These are phyloP conservation scores for Perognathus longimembris DNA, from an alignment of 2,113 vertebrate species.

Conservation along the genomic window DNA sequence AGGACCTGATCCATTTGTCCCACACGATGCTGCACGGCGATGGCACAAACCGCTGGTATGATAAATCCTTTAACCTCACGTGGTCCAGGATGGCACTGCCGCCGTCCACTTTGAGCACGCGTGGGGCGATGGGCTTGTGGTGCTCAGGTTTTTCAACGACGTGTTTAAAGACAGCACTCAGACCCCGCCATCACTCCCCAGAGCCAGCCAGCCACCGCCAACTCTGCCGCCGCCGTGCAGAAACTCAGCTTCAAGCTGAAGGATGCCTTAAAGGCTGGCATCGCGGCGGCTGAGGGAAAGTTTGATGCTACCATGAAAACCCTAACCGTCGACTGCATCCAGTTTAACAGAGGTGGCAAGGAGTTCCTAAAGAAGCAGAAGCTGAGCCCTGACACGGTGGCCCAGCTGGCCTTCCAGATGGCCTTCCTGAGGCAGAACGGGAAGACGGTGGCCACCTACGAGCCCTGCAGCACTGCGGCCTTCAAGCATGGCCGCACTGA, in stretches of 20 bases:
- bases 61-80: conserved; percentile 96
- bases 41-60: conserved; percentile 97
- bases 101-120: conserved; percentile 97
- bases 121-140: conserved; percentile 97
- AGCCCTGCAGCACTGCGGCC: conserved; percentile 97
- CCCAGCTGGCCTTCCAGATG: conserved; percentile 97
- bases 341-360: conserved; percentile 94
- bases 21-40: conserved; percentile 96
- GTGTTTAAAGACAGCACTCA: conserved; percentile 94
- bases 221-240: conserved; percentile 88
- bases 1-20: conserved; percentile 91
- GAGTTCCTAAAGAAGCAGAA: conserved; percentile 94
- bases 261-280: conserved; percentile 88
- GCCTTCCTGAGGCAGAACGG: conserved; percentile 94
- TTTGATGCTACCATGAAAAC: conserved; percentile 89
- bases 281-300: conserved; percentile 90
- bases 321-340: conserved; percentile 89
- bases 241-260: conserved; percentile 92
- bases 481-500: conserved; percentile 98
- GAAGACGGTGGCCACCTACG: conserved; percentile 94
- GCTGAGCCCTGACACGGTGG: conserved; percentile 94
- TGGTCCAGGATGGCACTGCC: conserved; percentile 92
- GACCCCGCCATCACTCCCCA: conserved; percentile 87
- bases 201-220: conserved; percentile 85
- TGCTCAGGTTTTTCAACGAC: conserved; percentile 96